Evolutionary conservation across 2,797 vertebrate species (phyloP).

Genomic region (Phataginus tricuspis): DNA sequence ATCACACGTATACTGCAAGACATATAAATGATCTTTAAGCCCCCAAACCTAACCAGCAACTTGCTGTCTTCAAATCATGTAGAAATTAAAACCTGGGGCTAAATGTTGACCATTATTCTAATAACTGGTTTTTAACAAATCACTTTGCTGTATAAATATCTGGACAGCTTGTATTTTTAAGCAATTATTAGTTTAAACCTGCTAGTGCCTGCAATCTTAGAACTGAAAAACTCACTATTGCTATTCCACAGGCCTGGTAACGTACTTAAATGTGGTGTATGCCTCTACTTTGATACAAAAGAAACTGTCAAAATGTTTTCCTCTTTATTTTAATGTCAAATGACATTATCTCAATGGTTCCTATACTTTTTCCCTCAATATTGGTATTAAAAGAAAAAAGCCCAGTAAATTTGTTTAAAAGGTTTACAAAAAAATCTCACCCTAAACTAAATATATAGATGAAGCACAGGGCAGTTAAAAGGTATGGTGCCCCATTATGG

Average conservation of each 20-base stretch:
- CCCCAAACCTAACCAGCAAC: slow-evolving; percentile 1
- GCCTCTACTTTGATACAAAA: slow-evolving; percentile 4
- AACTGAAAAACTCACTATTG: neutral
- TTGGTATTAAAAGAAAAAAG: neutral
- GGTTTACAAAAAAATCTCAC: slow-evolving; percentile 49
- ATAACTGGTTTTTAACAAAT: slow-evolving; percentile 23
- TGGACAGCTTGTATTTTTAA: slow-evolving; percentile 48
- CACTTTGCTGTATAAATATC: slow-evolving; percentile 43
- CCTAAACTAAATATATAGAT: slow-evolving; percentile 33
- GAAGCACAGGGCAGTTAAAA: slow-evolving; percentile 50
- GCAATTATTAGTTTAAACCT: slow-evolving; percentile 28
- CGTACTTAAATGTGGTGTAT: neutral
- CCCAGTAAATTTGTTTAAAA: slow-evolving; percentile 38
- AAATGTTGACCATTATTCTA: slow-evolving; percentile 37
- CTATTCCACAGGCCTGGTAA: neutral
- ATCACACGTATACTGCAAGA: neutral
- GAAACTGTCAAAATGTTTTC: neutral
- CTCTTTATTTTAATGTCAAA: slow-evolving; percentile 36
- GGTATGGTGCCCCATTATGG: neutral
- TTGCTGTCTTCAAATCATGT: neutral
- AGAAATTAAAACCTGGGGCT: slow-evolving; percentile 37
- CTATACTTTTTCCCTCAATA: slow-evolving; percentile 30
- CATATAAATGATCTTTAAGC: slow-evolving; percentile 39
- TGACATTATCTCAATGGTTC: slow-evolving; percentile 5
- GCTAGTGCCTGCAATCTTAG: slow-evolving; percentile 12